Evolutionary conservation across 2,888 invertebrate genomes (phyloP).

Genomic region (Pollenia amentaria): DNA sequence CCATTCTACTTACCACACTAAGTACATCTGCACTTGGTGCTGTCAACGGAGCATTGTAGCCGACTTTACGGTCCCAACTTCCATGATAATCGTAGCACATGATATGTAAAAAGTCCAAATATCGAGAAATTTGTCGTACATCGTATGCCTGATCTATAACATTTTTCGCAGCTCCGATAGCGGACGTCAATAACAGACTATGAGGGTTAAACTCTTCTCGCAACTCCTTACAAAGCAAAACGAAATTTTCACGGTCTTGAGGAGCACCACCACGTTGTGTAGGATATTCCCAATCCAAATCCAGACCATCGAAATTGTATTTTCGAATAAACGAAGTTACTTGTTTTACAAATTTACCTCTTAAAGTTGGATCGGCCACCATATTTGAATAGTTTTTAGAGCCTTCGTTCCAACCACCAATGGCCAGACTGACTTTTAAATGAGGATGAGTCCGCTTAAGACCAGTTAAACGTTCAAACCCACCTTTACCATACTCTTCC

Average conservation of each 20-base stretch:
- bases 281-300: constrained; percentile 93
- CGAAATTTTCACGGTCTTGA: constrained; percentile 91
- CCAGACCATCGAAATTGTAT: constrained; percentile 84
- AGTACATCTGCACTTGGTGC: constrained; percentile 85
- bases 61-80: constrained; percentile 90
- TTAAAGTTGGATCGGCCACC: constrained; percentile 87
- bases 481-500: constrained; percentile 90
- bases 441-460: constrained; percentile 89
- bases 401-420: constrained; percentile 97
- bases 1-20: constrained; percentile 88
- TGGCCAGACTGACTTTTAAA: constrained; percentile 90
- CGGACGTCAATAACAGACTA: constrained; percentile 91
- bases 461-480: constrained; percentile 88
- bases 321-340: constrained; percentile 88
- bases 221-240: constrained; percentile 91
- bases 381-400: constrained; percentile 86
- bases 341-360: constrained; percentile 89
- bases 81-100: constrained; percentile 97
- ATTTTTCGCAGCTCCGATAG: constrained; percentile 91
- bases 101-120: constrained; percentile 90
- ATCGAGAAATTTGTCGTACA: constrained; percentile 88
- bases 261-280: constrained; percentile 90
- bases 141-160: constrained; percentile 92
- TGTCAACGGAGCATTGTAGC: constrained; percentile 91
- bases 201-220: constrained; percentile 89